Base-by-base conservation (phyloP, 1,140 invertebrate species). In the Holotrichia oblita region DNA sequence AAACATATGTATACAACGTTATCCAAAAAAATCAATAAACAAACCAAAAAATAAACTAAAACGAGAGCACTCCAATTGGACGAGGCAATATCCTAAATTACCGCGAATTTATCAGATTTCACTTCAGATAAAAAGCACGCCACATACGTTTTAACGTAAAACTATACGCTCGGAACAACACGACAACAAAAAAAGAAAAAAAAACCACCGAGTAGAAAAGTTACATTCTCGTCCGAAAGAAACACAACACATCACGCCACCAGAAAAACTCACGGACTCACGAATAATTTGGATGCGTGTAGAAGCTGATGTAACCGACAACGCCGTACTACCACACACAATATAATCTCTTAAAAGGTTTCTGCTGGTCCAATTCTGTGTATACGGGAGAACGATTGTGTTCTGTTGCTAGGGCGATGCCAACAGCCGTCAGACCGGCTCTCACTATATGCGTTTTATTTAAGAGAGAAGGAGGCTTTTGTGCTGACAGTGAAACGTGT, bases 321-420 rank as follows among this genome's bases (percentile, higher is more conserved):
- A 17, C 48, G 48, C 48, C 14, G 14, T 55, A 55, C 12, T 10
- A 44, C 6, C n/a, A 14, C 17, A 55, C 48, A 55, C 48, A 55
- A 69, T 34, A 74, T 74, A 74, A 74, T 74, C 73, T 74, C 17
- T 44, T 74, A 74, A 74, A 74, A 74, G 73, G 73, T 74, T 74
- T 74, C 73, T 4, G 27, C 27, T 41, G 73, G 73, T 44, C 40
- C 73, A 41, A 34, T 74, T 74, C 73, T 17, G 61, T 69, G 44
- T 3, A 10, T 2, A 14, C 61, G 61, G 12, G 20, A 34, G 61
- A 40, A 41, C 73, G 73, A 74, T 74, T 74, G 73, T 74, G n/a
- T 34, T 41, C 40, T 74, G 73, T 74, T 74, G 73, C 73, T 74
- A 74, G 40, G 73, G 73, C 41, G 73, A 74, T 74, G 34, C 73